Evolutionary conservation across 1,140 invertebrate genomes (phyloP).

Genomic region (Diachasma alloeum): DNA sequence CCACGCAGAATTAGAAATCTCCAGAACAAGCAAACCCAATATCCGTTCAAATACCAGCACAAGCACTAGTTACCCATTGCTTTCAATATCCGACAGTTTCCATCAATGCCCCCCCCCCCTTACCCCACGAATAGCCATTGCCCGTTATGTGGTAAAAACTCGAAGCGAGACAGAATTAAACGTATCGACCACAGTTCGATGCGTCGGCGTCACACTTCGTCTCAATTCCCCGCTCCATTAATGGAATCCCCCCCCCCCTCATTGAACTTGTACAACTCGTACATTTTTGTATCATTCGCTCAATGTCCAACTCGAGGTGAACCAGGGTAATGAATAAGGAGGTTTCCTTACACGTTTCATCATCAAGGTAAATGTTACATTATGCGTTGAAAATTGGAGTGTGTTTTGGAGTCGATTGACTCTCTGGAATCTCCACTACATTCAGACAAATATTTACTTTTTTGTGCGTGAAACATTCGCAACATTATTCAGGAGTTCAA

Average conservation of each 20-base stretch:
- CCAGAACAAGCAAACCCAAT: neutral
- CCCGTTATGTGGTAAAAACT: neutral
- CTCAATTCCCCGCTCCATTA: neutral
- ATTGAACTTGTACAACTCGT: neutral
- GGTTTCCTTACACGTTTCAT: neutral
- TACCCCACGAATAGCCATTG: neutral
- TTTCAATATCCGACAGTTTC: neutral
- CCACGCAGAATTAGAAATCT: neutral
- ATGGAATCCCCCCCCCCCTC: neutral
- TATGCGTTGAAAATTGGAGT: neutral
- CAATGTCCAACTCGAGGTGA: neutral
- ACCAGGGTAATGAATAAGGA: neutral
- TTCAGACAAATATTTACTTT: too few relatives aligned
- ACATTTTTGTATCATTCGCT: neutral
- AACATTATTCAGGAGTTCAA: too few relatives aligned
- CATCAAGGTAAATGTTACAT: neutral
- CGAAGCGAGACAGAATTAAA: neutral
- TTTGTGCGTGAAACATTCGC: too few relatives aligned
- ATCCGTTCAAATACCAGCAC: neutral
- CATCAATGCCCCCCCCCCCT: neutral
- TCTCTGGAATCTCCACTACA: too few relatives aligned
- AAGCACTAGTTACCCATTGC: neutral
- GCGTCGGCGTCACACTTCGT: neutral
- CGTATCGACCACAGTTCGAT: neutral
- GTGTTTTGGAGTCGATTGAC: neutral